phyloP scores from a whole-genome alignment of 92 coral and sea anemone species.

The Porites rus region DNA sequence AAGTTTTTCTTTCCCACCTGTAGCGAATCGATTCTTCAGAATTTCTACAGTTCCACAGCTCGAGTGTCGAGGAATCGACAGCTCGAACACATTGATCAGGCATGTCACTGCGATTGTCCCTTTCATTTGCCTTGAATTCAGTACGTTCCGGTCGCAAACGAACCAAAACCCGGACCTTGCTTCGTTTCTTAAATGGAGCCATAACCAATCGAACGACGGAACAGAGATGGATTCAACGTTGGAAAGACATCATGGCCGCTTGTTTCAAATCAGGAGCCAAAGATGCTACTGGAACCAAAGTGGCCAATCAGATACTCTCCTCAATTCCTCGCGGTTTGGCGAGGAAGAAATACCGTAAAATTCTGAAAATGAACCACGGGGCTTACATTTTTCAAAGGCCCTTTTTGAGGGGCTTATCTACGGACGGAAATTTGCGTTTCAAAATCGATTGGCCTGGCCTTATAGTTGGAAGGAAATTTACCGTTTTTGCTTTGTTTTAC shows the following conservation, averaged over 20 bases:
- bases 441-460: too few species aligned
- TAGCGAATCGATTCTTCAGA: constrained; percentile 51
- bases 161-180: constrained; percentile 67
- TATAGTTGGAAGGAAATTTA: too few species aligned
- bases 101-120: constrained; percentile 4
- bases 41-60: constrained; percentile 73
- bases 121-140: constrained; percentile 7
- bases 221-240: background rate
- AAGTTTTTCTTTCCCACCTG: constrained; percentile 39
- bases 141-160: constrained; percentile 63
- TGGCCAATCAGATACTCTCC: constrained; percentile 33
- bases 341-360: too few species aligned
- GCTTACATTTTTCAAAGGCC: too few species aligned
- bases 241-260: background rate
- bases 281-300: background rate
- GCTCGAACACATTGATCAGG: constrained; percentile 67
- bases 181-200: constrained; percentile 45
- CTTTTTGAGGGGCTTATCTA: too few species aligned
- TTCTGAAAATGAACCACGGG: too few species aligned
- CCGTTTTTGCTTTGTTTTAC: too few species aligned
- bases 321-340: background rate
- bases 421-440: too few species aligned
- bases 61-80: constrained; percentile 54
- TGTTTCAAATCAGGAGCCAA: constrained; percentile 25
- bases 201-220: background rate